These are phyloP conservation scores for Hippocampus guttulatus DNA, from an alignment of 2,113 vertebrate genomes.

Conservation along the genomic window DNA sequence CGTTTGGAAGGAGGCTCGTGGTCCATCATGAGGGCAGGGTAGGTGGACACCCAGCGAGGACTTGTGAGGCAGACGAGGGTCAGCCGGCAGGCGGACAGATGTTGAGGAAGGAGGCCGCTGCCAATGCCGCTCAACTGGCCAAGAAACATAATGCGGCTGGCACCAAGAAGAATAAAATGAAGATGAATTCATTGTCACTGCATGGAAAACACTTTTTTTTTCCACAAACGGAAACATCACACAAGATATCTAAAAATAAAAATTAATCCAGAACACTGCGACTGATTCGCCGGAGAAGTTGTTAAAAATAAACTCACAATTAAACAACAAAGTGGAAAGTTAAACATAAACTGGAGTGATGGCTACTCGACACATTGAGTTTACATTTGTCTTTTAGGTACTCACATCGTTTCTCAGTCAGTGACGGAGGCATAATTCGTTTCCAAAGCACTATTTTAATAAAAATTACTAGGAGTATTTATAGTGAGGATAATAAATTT, in stretches of 20 bases:
- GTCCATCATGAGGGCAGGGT: conserved; percentile 78
- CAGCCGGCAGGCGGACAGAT: background rate
- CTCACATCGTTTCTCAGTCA: conserved; percentile 44
- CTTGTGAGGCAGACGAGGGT: background rate
- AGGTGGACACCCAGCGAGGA: conserved; percentile 57
- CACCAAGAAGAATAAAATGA: background rate
- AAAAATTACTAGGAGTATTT: background rate
- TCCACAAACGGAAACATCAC: background rate
- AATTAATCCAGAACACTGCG: background rate
- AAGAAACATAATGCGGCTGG: conserved; percentile 80
- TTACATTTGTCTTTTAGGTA: background rate
- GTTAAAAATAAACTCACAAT: background rate
- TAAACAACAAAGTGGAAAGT: background rate
- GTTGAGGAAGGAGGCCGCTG: conserved; percentile 58
- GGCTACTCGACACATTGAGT: background rate
- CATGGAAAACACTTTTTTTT: background rate
- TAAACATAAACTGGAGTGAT: background rate
- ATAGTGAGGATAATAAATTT: background rate
- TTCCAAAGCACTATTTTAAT: background rate
- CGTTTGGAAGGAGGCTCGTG: conserved; percentile 77
- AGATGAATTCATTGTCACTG: background rate
- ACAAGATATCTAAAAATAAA: background rate
- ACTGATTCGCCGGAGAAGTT: background rate
- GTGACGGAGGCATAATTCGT: conserved; percentile 16
- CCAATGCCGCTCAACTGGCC: conserved; percentile 63